These are phyloP conservation scores for Diabrotica virgifera DNA, from an alignment of 1,140 invertebrate genomes.

Conservation along the genomic window DNA sequence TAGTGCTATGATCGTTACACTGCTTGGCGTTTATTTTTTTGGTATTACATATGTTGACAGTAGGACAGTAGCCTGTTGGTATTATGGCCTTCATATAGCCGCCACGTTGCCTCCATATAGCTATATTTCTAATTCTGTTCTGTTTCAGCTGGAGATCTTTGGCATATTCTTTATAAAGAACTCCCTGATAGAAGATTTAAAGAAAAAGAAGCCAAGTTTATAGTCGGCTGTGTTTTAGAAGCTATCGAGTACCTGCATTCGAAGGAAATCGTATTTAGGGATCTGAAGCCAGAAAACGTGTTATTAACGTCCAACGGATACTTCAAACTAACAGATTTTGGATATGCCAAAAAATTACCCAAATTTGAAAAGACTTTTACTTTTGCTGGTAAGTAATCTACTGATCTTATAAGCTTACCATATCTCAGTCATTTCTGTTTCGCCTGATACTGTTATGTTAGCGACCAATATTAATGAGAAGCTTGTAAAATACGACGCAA, in stretches of 20 bases:
- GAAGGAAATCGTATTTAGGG: conserved; percentile 85
- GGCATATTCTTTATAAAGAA: conserved; percentile 79
- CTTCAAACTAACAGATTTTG: conserved; percentile 95
- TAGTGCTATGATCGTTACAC: too few relatives aligned
- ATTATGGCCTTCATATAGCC: too few relatives aligned
- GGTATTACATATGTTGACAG: too few relatives aligned
- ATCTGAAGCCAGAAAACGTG: conserved; percentile 95
- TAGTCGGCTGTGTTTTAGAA: conserved; percentile 58
- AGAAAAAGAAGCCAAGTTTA: conserved; percentile 81
- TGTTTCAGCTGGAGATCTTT: conserved; percentile 90
- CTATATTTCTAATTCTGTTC: neutral
- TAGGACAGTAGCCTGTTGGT: too few relatives aligned
- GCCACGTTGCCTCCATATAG: too few relatives aligned
- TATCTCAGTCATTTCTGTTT: too few relatives aligned
- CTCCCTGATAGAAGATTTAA: conserved; percentile 71
- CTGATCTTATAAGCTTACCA: too few relatives aligned
- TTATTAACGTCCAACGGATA: conserved; percentile 84
- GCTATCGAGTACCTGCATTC: conserved; percentile 51
- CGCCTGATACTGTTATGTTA: too few relatives aligned
- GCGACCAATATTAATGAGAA: too few relatives aligned
- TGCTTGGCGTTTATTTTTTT: too few relatives aligned
- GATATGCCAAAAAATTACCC: conserved; percentile 86
- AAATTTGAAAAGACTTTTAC: conserved; percentile 88
- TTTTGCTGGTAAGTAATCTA: conserved; percentile 64
- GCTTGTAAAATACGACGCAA: too few relatives aligned